Conservation (phyloP, 2,797 vertebrate species). For the Ctenosaura bakeri region DNA sequence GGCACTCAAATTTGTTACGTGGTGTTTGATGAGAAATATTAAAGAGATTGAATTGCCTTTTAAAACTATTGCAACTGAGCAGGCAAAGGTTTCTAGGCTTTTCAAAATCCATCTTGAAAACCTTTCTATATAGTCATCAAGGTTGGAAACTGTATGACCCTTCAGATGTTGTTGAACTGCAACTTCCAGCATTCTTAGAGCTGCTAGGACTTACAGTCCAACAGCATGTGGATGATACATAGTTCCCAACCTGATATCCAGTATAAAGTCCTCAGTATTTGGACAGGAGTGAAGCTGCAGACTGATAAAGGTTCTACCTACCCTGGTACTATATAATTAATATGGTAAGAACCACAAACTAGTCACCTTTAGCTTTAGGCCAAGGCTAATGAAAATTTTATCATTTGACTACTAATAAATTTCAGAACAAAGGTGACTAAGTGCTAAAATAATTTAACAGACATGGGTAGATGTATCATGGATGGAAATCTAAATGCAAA, state of each 20-base stretch:
- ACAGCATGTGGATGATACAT: neutral
- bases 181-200: neutral
- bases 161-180: neutral
- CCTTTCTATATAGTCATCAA: neutral
- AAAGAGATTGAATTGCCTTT: slow-evolving; percentile 24
- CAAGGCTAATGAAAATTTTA: neutral
- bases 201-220: neutral
- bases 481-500: neutral
- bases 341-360: neutral
- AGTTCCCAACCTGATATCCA: neutral
- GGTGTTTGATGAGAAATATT: slow-evolving; percentile 41
- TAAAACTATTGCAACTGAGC: neutral
- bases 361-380: neutral
- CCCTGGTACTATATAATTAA: too few relatives aligned
- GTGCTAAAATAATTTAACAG: neutral
- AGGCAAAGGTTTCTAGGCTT: slow-evolving; percentile 14
- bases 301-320: neutral
- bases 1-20: slow-evolving; percentile 32
- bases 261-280: neutral
- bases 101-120: neutral
- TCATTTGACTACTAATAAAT: neutral
- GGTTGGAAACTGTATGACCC: too few relatives aligned
- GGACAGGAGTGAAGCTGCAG: neutral
- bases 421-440: neutral
- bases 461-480: neutral